Conservation (phyloP, 37 sponge, comb jelly and placozoan species). For the Bolinopsis microptera region DNA sequence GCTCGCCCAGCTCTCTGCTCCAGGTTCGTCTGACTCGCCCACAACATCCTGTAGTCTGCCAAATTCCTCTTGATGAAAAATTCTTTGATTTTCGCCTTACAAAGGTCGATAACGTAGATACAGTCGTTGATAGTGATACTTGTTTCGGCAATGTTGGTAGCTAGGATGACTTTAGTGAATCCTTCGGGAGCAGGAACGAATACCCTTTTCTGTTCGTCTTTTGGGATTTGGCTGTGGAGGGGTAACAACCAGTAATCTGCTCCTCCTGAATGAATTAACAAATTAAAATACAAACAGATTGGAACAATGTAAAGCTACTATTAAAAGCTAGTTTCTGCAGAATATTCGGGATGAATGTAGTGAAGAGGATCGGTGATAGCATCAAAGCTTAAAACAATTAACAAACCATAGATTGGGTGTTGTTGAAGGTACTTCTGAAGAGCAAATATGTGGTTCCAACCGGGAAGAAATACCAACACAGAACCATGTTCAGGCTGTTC, state of each 20-base stretch:
- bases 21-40: constrained; percentile 80
- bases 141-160: constrained; percentile 81
- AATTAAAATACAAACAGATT: too few relatives aligned
- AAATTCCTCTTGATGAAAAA: constrained; percentile 79
- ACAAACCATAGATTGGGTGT: constrained; percentile 72
- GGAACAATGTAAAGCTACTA: too few relatives aligned
- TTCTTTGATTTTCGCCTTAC: constrained; percentile 75
- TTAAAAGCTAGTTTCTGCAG: too few relatives aligned
- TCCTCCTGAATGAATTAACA: constrained; percentile 67
- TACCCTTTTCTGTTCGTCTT: constrained; percentile 76
- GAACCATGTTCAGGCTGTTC: constrained; percentile 69
- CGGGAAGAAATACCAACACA: constrained; percentile 82
- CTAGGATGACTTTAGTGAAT: constrained; percentile 78
- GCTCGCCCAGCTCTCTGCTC: constrained; percentile 84
- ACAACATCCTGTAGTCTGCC: constrained; percentile 76
- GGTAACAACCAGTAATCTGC: constrained; percentile 71
- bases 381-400: too few relatives aligned
- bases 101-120: constrained; percentile 78
- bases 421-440: constrained; percentile 69
- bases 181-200: constrained; percentile 71
- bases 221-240: constrained; percentile 77
- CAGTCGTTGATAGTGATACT: constrained; percentile 83
- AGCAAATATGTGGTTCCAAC: constrained; percentile 81
- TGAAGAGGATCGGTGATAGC: too few relatives aligned
- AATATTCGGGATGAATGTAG: too few relatives aligned